Base-by-base conservation (phyloP, 1,140 invertebrate genomes). In the Halyomorpha halys region DNA sequence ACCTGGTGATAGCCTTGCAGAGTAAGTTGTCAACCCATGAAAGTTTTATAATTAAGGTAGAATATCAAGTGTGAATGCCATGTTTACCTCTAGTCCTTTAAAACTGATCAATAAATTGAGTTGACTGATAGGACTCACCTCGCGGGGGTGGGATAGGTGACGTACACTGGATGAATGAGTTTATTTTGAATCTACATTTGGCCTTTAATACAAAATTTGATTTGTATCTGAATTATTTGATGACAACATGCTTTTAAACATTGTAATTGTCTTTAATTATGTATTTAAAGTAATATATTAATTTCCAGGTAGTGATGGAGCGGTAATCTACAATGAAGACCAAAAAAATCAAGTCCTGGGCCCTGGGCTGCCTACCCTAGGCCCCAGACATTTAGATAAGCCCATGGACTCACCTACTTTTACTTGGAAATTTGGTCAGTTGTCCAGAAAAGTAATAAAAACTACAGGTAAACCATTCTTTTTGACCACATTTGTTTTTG, bases 241-340 rank as follows among this genome's bases (percentile, higher is more conserved):
- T 39, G 34, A 39, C 34, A 39, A 11, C 34, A 39, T 39, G 34
- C 1, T 39, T 39, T 39, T 39, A 2, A 39, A 39, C 11, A 2
- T 13, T 13, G 13, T 39, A 1, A 39, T 1, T 11, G 13, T 13
- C 34, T 39, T 39, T 39, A 9, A 11, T 39, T 13, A 1, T 39
- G 13, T 39, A 13, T 39, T 8, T 39, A 39, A 39, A 39, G 34
- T 39, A 39, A 39, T 11, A 11, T 44, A 16, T 60, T 34, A 8
- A 4, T 60, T 60, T 60, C 15, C 59, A 60, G 59, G 25, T 60
- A 44, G 59, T 60, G 30, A 60, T 18, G 59, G 59, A 60, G 59
- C n/a, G 30, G 59, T 60, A 60, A 60, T 60, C 30, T 60, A 44
- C 21, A 18, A 60, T 60, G 59, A 60, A 60, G 59, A 44, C n/a